These are phyloP conservation scores for Napeogenes sylphis DNA, from an alignment of 2,888 invertebrate genomes.

Conservation along the genomic window DNA sequence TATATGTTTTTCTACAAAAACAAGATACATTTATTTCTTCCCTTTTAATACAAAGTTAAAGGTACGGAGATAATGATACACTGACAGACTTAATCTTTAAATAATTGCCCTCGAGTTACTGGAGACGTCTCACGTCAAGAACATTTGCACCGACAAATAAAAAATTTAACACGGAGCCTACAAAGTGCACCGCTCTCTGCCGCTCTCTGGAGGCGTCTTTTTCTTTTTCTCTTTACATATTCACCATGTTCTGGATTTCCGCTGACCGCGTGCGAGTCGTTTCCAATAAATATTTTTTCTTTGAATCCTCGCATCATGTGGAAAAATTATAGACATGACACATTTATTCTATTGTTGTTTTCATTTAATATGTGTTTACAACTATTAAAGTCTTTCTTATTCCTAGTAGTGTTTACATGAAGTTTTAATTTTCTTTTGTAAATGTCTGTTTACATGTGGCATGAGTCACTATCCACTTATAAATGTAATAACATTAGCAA, in stretches of 20 bases:
- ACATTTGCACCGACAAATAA: constrained; percentile 30
- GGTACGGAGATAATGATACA: constrained; percentile 22
- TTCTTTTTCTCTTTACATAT: constrained; percentile 30
- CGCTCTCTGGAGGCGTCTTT: constrained; percentile 27
- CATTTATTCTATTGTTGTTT: constrained; percentile 12
- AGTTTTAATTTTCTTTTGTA: constrained; percentile 2
- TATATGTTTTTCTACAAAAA: too few relatives aligned
- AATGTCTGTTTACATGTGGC: constrained; percentile 30
- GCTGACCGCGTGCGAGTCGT: constrained; percentile 28
- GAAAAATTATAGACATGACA: constrained; percentile 31
- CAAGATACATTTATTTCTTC: not conserved
- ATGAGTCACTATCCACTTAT: constrained; percentile 42
- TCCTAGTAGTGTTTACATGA: constrained; percentile 5
- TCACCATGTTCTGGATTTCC: constrained; percentile 37
- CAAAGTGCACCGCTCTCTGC: constrained; percentile 40
- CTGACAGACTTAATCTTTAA: constrained; percentile 32
- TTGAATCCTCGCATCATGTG: constrained; percentile 28
- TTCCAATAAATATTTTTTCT: constrained; percentile 35
- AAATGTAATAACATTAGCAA: constrained; percentile 55
- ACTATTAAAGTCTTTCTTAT: not conserved
- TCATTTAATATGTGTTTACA: constrained; percentile 9
- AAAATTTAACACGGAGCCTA: constrained; percentile 31
- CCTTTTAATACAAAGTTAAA: not conserved
- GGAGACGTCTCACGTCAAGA: constrained; percentile 30
- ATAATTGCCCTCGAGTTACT: constrained; percentile 33